Base-by-base conservation (phyloP, 2,888 invertebrate genomes). In the Melanostoma mellinum region DNA sequence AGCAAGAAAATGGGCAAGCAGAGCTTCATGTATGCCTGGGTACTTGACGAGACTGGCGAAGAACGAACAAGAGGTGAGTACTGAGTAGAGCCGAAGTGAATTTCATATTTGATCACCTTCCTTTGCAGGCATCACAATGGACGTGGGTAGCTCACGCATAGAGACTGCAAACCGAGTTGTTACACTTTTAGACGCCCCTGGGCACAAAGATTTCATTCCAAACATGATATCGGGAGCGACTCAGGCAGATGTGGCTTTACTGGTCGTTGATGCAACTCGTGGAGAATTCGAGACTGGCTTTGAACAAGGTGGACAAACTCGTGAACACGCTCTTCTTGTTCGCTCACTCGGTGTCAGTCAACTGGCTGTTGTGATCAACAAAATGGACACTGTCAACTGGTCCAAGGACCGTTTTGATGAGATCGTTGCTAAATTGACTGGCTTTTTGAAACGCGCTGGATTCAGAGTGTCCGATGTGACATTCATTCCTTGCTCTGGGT, bases 221-320 rank as follows among this genome's bases (percentile, higher is more conserved):
- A 99, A 99, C 88, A 99, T 99, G 99, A 99, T 99, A 87, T 97
- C 97, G 9, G 99, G 99, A 10, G 98, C 99, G 2, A 97, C 98
- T 0, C 99, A 99, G 91, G 99, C 99, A 2, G 99, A 99, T 92
- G 99, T 98, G 0, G 99, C 98, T 9, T 92, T 99, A 40, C 92
- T 99, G 32, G 99, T 99, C 0, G 97, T 99, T 0, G 99, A 99
- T 92, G 97, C 99, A 0, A 96, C 96, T 0, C 93, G 96, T 87
- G 99, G 99, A 33, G 99, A 99, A 92, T 99, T 99, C 92, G 99
- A 99, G 92, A 98, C 99, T 50, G 99, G 99, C 1, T 99, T 99
- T 91, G 99, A 99, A 88, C 94, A 95, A 87, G 99, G 99, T 8
- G 99, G 99, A 1, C 99, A 99, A 92, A 99, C 99, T 0, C 93